Base-by-base conservation (phyloP, 2,888 invertebrate species). In the Pemphredon lugubris region DNA sequence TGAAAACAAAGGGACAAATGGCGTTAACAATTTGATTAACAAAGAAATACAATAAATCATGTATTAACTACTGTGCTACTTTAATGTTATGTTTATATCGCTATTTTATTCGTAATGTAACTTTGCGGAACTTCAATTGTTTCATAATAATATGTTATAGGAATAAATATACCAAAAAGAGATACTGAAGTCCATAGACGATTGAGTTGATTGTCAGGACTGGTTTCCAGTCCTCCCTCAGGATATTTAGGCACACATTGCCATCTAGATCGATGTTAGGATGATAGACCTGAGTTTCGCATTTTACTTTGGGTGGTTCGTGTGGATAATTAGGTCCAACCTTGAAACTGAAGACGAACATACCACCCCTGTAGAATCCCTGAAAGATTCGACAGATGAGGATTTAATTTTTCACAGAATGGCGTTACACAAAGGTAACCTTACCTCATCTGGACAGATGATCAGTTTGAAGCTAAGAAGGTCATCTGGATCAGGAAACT, bases 181-280 rank as follows among this genome's bases (percentile, higher is more conserved):
- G 93, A 93, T 98, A 98, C 90, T 98, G 98, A 86, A 99, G 93
- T 79, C 98, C 98, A 91, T 98, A 98, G 63, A 99, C 97, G 91
- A 99, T 97, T 78, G 98, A 97, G 91, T 97, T 98, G 84, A 99
- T 97, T 67, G 98, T 98, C 82, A 99, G 93, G 73, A 98, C 98
- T 67, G 98, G 98, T 91, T 99, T 99, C 98, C 98, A 99, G 91
- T 99, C 98, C 93, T 98, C 98, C 86, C 98, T 93, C 85, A 98
- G 92, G 89, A 99, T 98, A 91, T 99, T 99, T 77, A 98, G 93
- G 90, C 98, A 98, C 23, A 99, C 98, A 91, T 98, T 98, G 82
- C 98, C 98, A 88, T 98, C 98, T 85, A 98, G 92, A 91, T 99
- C 98, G 90, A 99, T 99, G 90, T 99, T 99, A 11, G 98, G 98